A percentile compares a stretch with the other conserved stretches of the same genome.
These are phyloP conservation scores for Mandrillus leucophaeus DNA, from an alignment of 2,113 vertebrate genomes.

Conservation along the genomic window DNA sequence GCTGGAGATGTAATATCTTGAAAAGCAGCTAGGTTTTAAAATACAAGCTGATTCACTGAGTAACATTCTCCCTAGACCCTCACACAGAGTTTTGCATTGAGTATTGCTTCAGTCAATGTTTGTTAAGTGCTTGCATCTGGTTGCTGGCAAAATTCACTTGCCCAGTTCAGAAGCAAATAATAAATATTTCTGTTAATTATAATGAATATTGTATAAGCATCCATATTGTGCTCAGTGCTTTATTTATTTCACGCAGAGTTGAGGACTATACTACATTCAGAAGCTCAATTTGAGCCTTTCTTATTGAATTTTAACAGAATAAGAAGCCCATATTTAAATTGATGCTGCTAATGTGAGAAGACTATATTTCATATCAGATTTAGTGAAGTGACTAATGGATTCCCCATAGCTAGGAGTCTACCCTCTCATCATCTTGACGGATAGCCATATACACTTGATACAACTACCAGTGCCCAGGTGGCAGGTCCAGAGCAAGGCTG, in stretches of 20 bases:
- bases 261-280: neutral
- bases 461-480: neutral
- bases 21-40: conserved; percentile 28
- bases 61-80: neutral
- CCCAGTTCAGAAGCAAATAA: conserved; percentile 37
- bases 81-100: neutral
- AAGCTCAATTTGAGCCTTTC: neutral
- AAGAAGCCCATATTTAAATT: neutral
- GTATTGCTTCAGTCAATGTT: neutral
- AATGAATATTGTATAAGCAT: conserved; percentile 11
- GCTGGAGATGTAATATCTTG: neutral
- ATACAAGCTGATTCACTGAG: neutral
- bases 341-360: neutral
- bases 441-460: neutral
- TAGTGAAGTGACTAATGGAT: neutral
- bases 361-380: neutral
- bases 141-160: conserved; percentile 20
- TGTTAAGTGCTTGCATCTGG: neutral
- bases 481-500: neutral
- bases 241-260: neutral
- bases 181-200: conserved; percentile 33
- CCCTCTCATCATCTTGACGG: neutral
- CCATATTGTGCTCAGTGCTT: neutral
- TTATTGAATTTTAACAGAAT: conserved; percentile 42
- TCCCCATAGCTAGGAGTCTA: neutral